These are phyloP conservation scores for Exephanes ischioxanthus DNA, from an alignment of 2,888 invertebrate genomes.

Conservation along the genomic window DNA sequence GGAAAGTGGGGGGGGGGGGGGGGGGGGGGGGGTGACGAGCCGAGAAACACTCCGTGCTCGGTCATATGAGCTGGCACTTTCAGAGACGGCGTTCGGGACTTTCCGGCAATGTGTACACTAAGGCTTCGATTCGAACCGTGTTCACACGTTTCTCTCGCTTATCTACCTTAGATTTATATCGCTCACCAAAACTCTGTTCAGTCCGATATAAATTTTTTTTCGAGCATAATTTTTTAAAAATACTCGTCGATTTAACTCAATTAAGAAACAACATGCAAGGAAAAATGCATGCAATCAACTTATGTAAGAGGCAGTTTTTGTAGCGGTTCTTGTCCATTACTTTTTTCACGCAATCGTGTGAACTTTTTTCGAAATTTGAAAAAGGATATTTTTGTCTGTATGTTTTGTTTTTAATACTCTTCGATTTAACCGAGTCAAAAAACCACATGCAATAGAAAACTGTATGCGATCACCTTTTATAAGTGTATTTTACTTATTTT, in stretches of 20 bases:
- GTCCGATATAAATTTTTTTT: neutral
- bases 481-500: too few relatives aligned
- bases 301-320: neutral
- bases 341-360: neutral
- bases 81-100: neutral
- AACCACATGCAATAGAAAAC: too few relatives aligned
- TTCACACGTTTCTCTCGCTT: neutral
- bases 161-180: constrained; percentile 4
- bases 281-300: neutral
- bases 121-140: constrained; percentile 7
- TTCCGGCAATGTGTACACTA: constrained; percentile 22
- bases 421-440: too few relatives aligned
- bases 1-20: neutral
- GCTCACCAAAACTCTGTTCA: neutral
- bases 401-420: too few relatives aligned
- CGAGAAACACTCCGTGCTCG: neutral
- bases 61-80: constrained; percentile 23
- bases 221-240: too few relatives aligned
- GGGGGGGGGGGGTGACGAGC: neutral
- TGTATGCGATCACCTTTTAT: too few relatives aligned
- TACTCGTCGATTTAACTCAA: too few relatives aligned
- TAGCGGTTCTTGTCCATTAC: neutral
- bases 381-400: too few relatives aligned
- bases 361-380: neutral
- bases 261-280: too few relatives aligned